These are phyloP conservation scores for Gallinago stenura DNA, from an alignment of 2,797 vertebrate species.

Conservation along the genomic window DNA sequence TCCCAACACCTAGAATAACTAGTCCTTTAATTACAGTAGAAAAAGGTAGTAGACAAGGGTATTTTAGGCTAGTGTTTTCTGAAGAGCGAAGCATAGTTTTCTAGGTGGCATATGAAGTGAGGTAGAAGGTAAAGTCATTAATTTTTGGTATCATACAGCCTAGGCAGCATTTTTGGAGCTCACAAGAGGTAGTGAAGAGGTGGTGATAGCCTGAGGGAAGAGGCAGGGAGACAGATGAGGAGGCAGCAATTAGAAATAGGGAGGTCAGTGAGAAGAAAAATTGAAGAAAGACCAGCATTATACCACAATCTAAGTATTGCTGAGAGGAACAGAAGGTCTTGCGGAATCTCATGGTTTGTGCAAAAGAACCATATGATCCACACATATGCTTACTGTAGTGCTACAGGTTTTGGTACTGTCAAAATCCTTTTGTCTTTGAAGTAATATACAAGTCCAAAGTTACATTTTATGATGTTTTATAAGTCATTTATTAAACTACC, in stretches of 20 bases:
- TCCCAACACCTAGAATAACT: background rate
- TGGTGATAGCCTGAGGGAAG: background rate
- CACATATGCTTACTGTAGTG: background rate
- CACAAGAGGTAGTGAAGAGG: fast-evolving
- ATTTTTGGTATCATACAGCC: fast-evolving
- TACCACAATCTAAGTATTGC: background rate
- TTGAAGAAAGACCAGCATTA: background rate
- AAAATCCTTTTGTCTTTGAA: background rate
- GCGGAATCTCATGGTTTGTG: background rate
- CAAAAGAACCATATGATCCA: background rate
- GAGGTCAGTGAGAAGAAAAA: background rate
- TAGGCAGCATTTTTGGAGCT: background rate
- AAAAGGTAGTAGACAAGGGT: background rate
- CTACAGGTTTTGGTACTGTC: background rate
- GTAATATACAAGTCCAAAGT: background rate
- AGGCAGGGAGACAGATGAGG: background rate
- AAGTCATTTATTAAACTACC: background rate
- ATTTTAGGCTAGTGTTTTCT: background rate
- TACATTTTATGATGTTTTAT: background rate
- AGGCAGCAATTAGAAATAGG: background rate
- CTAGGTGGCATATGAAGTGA: background rate
- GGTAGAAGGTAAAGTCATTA: background rate
- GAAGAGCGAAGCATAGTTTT: background rate
- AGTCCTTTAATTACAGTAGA: background rate
- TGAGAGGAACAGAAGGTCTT: background rate